Evolutionary conservation across 2,888 invertebrate genomes (phyloP).

Genomic region (Steinernema hermaphroditum): DNA sequence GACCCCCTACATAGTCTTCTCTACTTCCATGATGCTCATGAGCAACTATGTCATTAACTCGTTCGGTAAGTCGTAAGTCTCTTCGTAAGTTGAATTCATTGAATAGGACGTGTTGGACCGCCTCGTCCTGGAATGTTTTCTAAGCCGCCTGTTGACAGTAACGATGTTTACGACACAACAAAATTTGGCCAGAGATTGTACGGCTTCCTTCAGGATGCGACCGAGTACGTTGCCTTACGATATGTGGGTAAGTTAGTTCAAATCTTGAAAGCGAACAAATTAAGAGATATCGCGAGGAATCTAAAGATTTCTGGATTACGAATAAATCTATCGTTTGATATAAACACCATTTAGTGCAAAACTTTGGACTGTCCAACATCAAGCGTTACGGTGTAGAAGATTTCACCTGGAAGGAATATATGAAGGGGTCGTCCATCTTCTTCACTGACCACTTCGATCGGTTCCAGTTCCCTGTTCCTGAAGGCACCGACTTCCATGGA

Average conservation of each 20-base stretch:
- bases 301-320: too few relatives aligned
- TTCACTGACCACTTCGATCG: constrained; percentile 41
- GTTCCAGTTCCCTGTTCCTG: constrained; percentile 42
- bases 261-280: too few relatives aligned
- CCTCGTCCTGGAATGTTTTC: constrained; percentile 3
- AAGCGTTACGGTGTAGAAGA: constrained; percentile 40
- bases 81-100: background rate
- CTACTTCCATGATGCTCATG: constrained; percentile 18
- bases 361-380: constrained; percentile 38
- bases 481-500: constrained; percentile 40
- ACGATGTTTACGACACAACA: constrained; percentile 1
- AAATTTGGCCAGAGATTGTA: background rate
- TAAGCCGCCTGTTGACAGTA: background rate
- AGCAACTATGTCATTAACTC: background rate
- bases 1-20: constrained; percentile 16
- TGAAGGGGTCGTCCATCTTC: constrained; percentile 33
- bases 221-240: background rate
- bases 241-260: constrained; percentile 4
- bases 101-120: background rate
- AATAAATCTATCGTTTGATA: too few relatives aligned
- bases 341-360: constrained; percentile 35
- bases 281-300: too few relatives aligned
- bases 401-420: constrained; percentile 41
- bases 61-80: constrained; percentile 6
- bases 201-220: background rate